Evolutionary conservation across 2,113 vertebrate species (phyloP), one percentile per base, ranked within the genome.

Genomic region (Bubo blakistoni): DNA sequence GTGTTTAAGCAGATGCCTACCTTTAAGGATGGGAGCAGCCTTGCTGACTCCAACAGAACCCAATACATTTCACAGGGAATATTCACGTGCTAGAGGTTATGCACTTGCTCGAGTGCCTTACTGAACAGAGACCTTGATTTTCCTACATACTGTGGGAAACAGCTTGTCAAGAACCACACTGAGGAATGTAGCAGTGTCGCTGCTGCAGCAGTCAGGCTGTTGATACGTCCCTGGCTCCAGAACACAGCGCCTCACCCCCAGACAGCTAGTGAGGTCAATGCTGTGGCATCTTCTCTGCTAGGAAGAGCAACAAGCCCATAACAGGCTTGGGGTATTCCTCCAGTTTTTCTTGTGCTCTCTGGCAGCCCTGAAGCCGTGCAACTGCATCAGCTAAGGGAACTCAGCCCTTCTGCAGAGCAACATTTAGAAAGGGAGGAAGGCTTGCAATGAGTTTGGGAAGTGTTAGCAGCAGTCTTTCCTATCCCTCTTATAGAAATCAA

Each of bases 51-150:
- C 89, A 90, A 92, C 81, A 96, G 87, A 96, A 95, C 92, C 52
- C 69, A 52, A 58, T 21, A 92, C 92, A 95, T 93, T 94, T 95
- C 85, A 96, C 66, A 82, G 89, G 70, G 92, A 96, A 94, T 38
- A 91, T 94, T 95, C 97, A 97, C 94, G 91, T 97, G 96, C 96
- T 73, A 70, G 66, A 91, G 91, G 92, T 95, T 96, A 91, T 85
- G 84, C 91, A 91, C 92, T 94, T 19, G 0, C 32, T 80, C 1
- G 1, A 63, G 71, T 34, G 51, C 71, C 92, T 86, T 80, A 32
- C 84, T 92, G 92, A 94, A 83, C 70, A 0, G 18, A 58, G 86
- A 89, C 70, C 71, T 87, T 84, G 49, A 94, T 95, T 97, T 92
- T 80, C 94, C 87, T 95, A 58, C 1, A 0, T 16, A 76, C 81